phyloP scores from a whole-genome alignment of 2,888 invertebrate species.

The Ypsolopha scabrella region DNA sequence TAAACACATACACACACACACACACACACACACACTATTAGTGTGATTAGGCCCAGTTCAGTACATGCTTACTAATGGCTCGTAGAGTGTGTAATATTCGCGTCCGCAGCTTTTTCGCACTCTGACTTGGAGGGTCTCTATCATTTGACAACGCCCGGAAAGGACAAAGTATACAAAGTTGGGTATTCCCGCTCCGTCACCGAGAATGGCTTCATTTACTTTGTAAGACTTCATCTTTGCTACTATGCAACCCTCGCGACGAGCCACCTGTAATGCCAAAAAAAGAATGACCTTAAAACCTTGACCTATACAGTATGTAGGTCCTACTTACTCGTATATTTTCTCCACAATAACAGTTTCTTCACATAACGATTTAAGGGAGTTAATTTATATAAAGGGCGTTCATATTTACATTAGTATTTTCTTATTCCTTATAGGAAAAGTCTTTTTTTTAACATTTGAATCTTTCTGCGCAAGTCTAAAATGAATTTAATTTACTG shows the following conservation, averaged over 20 bases:
- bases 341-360: neutral
- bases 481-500: too few relatives aligned
- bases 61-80: neutral
- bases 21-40: too few relatives aligned
- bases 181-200: slow-evolving; percentile 57
- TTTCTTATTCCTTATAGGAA: too few relatives aligned
- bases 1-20: too few relatives aligned
- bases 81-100: neutral
- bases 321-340: too few relatives aligned
- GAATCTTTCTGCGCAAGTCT: too few relatives aligned
- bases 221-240: slow-evolving; percentile 71
- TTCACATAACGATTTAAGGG: too few relatives aligned
- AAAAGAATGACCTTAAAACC: neutral
- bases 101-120: slow-evolving; percentile 26
- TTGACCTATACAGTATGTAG: too few relatives aligned
- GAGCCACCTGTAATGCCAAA: slow-evolving; percentile 42
- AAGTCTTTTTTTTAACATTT: too few relatives aligned
- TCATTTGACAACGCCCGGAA: slow-evolving; percentile 71
- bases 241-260: slow-evolving; percentile 75
- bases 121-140: slow-evolving; percentile 65
- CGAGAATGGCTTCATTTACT: slow-evolving; percentile 65
- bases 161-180: slow-evolving; percentile 69
- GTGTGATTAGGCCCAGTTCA: too few relatives aligned
- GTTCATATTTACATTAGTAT: too few relatives aligned
- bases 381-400: too few relatives aligned